Evolutionary conservation across 2,888 invertebrate genomes (phyloP).

Genomic region (Strigamia transsilvanica): DNA sequence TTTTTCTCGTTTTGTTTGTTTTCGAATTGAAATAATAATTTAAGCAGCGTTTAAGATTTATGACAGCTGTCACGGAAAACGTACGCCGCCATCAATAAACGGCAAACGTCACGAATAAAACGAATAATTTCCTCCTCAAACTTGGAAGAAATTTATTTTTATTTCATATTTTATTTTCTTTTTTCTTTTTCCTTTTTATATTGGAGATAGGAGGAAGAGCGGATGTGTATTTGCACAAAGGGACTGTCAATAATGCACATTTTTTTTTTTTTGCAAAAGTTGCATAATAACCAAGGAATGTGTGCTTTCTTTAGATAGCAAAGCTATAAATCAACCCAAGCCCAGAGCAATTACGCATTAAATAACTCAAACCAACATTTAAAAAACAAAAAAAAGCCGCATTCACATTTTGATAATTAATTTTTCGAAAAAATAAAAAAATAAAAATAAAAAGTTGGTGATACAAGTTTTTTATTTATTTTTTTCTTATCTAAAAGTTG

Average conservation of each 20-base stretch:
- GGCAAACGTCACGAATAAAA: not conserved
- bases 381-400: not conserved
- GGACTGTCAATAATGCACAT: too few relatives aligned
- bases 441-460: not conserved
- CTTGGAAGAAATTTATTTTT: too few relatives aligned
- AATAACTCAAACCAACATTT: slow-evolving; percentile 7
- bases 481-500: not conserved
- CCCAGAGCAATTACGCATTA: slow-evolving; percentile 40
- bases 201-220: not conserved
- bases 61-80: not conserved
- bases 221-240: too few relatives aligned
- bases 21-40: not conserved
- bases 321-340: slow-evolving; percentile 8
- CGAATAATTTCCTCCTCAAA: too few relatives aligned
- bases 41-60: not conserved
- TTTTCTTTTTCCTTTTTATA: too few relatives aligned
- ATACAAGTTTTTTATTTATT: not conserved
- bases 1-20: not conserved
- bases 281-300: too few relatives aligned
- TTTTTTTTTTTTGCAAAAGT: too few relatives aligned
- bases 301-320: too few relatives aligned
- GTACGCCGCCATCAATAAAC: not conserved
- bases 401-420: slow-evolving; percentile 25
- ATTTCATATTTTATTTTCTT: too few relatives aligned
- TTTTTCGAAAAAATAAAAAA: not conserved